A percentile compares a stretch with the other conserved stretches of the same genome.
These are phyloP conservation scores for Perca fluviatilis DNA, from an alignment of 2,113 vertebrate genomes.

Conservation along the genomic window DNA sequence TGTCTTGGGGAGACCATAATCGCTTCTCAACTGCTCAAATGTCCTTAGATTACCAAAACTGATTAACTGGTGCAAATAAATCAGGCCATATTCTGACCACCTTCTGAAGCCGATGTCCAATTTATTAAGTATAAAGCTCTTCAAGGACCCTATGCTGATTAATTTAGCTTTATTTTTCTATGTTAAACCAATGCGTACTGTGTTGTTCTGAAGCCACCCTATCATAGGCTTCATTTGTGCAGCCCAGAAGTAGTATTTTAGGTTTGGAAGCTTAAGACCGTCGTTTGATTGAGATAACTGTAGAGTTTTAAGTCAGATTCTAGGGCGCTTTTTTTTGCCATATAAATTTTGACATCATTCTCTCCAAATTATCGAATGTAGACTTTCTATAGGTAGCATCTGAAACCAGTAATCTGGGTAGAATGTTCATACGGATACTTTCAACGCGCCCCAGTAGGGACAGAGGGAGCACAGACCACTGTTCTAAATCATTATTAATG, in stretches of 20 bases:
- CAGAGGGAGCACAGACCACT: conserved; percentile 7
- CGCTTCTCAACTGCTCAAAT: no score
- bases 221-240: background rate
- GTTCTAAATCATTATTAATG: conserved; percentile 20
- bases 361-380: background rate
- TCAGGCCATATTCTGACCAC: no score
- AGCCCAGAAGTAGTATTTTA: conserved; percentile 1
- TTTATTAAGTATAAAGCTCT: no score
- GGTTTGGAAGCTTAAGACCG: background rate
- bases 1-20: no score
- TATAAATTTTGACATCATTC: conserved; percentile 2
- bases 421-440: conserved; percentile 4
- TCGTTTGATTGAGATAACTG: background rate
- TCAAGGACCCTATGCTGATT: background rate
- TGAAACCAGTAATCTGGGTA: conserved; percentile 1
- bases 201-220: background rate
- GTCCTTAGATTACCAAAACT: no score
- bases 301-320: conserved; percentile 10
- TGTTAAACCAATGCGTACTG: background rate
- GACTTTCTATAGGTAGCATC: background rate
- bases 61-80: no score
- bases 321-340: conserved; percentile 24
- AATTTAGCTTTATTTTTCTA: no score
- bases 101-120: no score
- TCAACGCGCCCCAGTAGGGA: conserved; percentile 22